phyloP scores from a whole-genome alignment of 2,113 vertebrate genomes.

The Onychorhynchus coronatus region DNA sequence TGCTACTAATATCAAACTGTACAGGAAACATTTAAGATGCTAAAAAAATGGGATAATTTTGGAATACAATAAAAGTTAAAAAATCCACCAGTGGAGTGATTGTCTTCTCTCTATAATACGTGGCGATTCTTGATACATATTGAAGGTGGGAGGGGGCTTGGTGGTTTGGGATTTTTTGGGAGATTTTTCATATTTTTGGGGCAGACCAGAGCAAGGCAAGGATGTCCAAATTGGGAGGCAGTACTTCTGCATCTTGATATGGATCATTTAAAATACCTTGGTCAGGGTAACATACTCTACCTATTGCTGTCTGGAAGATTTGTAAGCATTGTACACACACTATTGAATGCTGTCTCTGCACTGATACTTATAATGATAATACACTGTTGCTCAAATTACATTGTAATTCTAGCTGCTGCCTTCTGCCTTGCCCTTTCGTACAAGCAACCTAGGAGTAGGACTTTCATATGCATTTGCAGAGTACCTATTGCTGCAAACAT shows the following conservation, averaged over 20 bases:
- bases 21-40: neutral
- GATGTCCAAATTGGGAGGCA: neutral
- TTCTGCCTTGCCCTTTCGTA: constrained; percentile 13
- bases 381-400: constrained; percentile 27
- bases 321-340: neutral
- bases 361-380: constrained; percentile 52
- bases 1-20: neutral
- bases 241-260: neutral
- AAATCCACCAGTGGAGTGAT: neutral
- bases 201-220: neutral
- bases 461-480: neutral
- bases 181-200: neutral
- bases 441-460: neutral
- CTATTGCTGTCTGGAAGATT: neutral
- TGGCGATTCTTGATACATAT: neutral
- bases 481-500: constrained; percentile 49
- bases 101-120: neutral
- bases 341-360: constrained; percentile 11
- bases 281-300: neutral
- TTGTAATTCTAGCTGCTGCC: constrained; percentile 8
- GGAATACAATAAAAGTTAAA: neutral
- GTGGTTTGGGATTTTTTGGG: neutral
- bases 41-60: neutral
- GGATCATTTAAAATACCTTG: neutral
- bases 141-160: neutral